Percentiles rank a stretch among this genome's conserved stretches.
Evolutionary conservation across 92 coral and sea anemone genomes (phyloP).

Genomic region (Zoanthus sociatus): DNA sequence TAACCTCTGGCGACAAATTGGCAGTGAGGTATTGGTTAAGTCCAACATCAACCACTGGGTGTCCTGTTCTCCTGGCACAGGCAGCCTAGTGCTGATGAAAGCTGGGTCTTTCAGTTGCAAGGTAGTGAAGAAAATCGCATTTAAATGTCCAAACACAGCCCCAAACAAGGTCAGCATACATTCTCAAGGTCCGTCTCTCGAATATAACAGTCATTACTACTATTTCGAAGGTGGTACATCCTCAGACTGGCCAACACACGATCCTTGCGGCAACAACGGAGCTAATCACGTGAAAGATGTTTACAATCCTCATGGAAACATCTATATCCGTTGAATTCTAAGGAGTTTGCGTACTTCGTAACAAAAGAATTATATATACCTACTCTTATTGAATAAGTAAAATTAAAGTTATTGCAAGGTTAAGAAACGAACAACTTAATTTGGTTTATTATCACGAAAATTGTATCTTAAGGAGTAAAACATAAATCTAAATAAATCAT

Average conservation of each 20-base stretch:
- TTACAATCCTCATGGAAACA: slow-evolving; percentile 38
- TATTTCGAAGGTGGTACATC: not conserved
- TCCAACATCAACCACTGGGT: slow-evolving; percentile 66
- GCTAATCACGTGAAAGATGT: slow-evolving; percentile 37
- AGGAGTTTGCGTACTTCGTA: too few relatives aligned
- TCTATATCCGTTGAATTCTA: slow-evolving; percentile 28
- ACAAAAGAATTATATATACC: too few relatives aligned
- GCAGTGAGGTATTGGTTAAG: slow-evolving; percentile 43
- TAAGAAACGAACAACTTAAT: too few relatives aligned
- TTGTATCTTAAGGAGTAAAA: too few relatives aligned
- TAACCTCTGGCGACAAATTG: slow-evolving; percentile 18
- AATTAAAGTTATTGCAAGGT: too few relatives aligned
- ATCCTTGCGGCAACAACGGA: slow-evolving; percentile 39
- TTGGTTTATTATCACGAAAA: too few relatives aligned
- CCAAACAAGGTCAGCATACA: not conserved
- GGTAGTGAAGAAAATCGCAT: too few relatives aligned
- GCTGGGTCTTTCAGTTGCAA: too few relatives aligned
- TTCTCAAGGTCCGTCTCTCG: not conserved
- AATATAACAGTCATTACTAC: not conserved
- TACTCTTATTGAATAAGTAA: too few relatives aligned
- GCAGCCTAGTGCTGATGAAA: slow-evolving; percentile 21
- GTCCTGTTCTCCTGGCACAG: slow-evolving; percentile 22
- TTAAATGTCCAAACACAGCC: not conserved
- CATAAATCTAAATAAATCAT: too few relatives aligned
- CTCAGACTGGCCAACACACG: slow-evolving; percentile 34